Conservation (phyloP, 1,140 invertebrate genomes). For the Drosophila insularis region DNA sequence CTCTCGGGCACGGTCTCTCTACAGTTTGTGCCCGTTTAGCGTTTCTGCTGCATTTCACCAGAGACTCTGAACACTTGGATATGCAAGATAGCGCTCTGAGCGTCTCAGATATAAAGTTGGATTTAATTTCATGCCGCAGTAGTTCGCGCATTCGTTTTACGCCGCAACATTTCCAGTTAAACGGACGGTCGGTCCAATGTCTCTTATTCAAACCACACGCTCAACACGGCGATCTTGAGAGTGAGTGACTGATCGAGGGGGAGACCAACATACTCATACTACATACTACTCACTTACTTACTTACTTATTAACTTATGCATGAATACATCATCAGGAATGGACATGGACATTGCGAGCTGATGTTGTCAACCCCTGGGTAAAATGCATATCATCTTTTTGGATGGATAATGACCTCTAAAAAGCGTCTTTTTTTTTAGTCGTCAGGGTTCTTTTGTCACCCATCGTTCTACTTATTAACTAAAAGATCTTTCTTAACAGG, state of each 20-base stretch:
- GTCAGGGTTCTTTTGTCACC: conserved; percentile 51
- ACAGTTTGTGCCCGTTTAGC: neutral
- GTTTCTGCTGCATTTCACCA: conserved; percentile 52
- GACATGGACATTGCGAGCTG: conserved; percentile 27
- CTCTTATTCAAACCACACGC: conserved; percentile 65
- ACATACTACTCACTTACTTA: neutral
- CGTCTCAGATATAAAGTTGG: conserved; percentile 62
- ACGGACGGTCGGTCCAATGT: conserved; percentile 43
- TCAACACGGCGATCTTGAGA: conserved; percentile 18
- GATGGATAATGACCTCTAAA: conserved; percentile 57
- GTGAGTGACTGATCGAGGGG: neutral
- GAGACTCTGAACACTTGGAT: conserved; percentile 60
- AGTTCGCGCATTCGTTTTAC: conserved; percentile 77
- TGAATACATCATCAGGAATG: conserved; percentile 73
- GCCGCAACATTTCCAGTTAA: conserved; percentile 76
- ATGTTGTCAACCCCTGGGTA: conserved; percentile 68
- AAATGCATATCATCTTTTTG: conserved; percentile 20
- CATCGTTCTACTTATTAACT: conserved; percentile 31
- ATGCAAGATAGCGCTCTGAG: conserved; percentile 69
- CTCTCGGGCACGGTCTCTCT: neutral
- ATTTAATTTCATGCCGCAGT: conserved; percentile 82
- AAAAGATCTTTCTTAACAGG: neutral
- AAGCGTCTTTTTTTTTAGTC: neutral
- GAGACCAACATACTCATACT: neutral
- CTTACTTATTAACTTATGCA: conserved; percentile 66